Base-by-base conservation (phyloP, 2,888 invertebrate genomes). In the Tiphia femorata region DNA sequence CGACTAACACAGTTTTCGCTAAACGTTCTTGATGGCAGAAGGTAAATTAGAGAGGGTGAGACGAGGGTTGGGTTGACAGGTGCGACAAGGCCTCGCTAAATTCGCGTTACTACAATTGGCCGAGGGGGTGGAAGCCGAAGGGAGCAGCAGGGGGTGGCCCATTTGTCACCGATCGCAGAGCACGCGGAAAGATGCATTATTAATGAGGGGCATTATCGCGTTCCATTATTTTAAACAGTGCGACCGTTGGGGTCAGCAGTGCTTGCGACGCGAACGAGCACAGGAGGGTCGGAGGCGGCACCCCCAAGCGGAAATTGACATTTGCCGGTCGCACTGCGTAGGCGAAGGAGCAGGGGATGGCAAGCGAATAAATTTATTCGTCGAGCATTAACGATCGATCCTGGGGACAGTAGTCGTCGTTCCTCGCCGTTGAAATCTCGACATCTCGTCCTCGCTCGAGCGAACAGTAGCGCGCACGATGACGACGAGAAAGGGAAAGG, bases 211-310 rank as follows among this genome's bases (percentile, higher is more conserved):
- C 51, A 57, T 64, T 56, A 57, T 54, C 46, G 51, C 30, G 21
- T 53, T 40, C 38, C 53, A 58, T 64, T 60, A 64, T 65, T 64
- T 64, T 55, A 64, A 65, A 64, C 52, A 64, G 20, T 52, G 58
- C n/a, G n/a, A n/a, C 49, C 35, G 1, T 27, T 14, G 3, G 7
- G 35, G 10, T 25, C 19, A 25, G 33, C 12, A 14, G n/a, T 37
- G 17, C 19, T 37, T 16, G 37, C 10, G 16, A 17, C 25, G 42
- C 16, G 10, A 25, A 25, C 10, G 25, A 3, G 14, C 4, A 16
- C 25, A 7, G 12, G 33, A 7, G 1, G 14, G 33, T 16, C 20
- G 7, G 25, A 29, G 10, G 42, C 8, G 17, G 30, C 23, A 14
- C 20, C 33, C 42, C 23, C 35, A 21, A 27, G 17, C 38, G 58